Conservation (phyloP, 2,113 vertebrate species). For the Erpornis zantholeuca region DNA sequence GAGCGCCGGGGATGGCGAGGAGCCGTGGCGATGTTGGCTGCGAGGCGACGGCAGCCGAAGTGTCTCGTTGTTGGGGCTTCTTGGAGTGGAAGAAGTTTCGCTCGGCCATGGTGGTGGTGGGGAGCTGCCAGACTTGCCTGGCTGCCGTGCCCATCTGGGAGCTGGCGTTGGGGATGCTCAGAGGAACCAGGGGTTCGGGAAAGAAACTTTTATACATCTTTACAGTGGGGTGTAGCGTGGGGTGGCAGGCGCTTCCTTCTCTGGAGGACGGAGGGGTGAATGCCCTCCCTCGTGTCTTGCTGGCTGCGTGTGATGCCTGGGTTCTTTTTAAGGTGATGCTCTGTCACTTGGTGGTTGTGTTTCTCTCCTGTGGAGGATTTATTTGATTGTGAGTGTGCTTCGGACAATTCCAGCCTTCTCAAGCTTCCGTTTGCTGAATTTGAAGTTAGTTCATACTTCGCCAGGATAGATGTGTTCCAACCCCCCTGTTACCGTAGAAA, state of each 20-base stretch:
- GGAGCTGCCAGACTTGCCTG: neutral
- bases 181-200: neutral
- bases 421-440: neutral
- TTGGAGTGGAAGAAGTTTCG: neutral
- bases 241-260: neutral
- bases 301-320: neutral
- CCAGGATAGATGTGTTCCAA: neutral
- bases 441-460: constrained; percentile 30
- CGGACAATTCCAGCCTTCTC: neutral
- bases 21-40: neutral
- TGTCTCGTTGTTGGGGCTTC: neutral
- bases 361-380: neutral
- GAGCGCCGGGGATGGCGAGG: neutral
- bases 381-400: neutral
- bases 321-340: neutral
- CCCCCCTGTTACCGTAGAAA: neutral
- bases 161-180: neutral
- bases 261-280: neutral
- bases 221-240: fast-evolving
- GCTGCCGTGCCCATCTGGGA: neutral
- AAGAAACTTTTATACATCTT: neutral
- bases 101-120: neutral
- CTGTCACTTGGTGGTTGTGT: neutral
- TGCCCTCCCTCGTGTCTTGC: neutral
- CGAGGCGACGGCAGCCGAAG: neutral